Evolutionary conservation across 2,888 invertebrate species (phyloP), one percentile per base, ranked within the genome.

Genomic region (Rugalucina vietnamica): DNA sequence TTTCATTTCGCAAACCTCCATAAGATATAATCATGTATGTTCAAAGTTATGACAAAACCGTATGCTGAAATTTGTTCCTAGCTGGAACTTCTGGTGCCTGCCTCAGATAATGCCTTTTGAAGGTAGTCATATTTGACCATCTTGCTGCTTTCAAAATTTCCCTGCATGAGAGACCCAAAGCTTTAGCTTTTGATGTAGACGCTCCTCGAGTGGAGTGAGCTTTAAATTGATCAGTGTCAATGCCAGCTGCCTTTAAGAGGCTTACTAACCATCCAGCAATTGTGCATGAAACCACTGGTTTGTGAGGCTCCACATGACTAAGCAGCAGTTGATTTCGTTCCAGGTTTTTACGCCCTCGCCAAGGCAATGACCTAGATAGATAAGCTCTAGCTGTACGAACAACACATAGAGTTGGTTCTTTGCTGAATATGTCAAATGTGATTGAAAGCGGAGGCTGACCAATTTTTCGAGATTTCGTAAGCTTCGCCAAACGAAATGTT

Each of bases 121-220:
- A n/a, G n/a, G n/a, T n/a, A n/a, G n/a, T n/a, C n/a, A n/a, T n/a
- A n/a, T n/a, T n/a, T n/a, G n/a, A n/a, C n/a, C n/a, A n/a, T n/a
- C n/a, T n/a, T n/a, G n/a, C n/a, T n/a, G n/a, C n/a, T n/a, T n/a
- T n/a, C n/a, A n/a, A n/a, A n/a, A n/a, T n/a, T n/a, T n/a, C n/a
- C n/a, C n/a, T n/a, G n/a, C n/a, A n/a, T n/a, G n/a, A n/a, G n/a
- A n/a, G n/a, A n/a, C n/a, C n/a, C n/a, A n/a, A n/a, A n/a, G n/a
- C n/a, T n/a, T n/a, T n/a, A n/a, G n/a, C n/a, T n/a, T n/a, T n/a
- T n/a, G n/a, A n/a, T n/a, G 76, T 76, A 54, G 76, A 65, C 18
- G 69, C 76, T 12, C 70, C 77, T 34, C 77, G 18, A 18, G 71
- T 78, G 5, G 71, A 78, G 27, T 78, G 71, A n/a, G 70, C 50